phyloP scores from a whole-genome alignment of 2,888 invertebrate species.

The Drosophila birchii region DNA sequence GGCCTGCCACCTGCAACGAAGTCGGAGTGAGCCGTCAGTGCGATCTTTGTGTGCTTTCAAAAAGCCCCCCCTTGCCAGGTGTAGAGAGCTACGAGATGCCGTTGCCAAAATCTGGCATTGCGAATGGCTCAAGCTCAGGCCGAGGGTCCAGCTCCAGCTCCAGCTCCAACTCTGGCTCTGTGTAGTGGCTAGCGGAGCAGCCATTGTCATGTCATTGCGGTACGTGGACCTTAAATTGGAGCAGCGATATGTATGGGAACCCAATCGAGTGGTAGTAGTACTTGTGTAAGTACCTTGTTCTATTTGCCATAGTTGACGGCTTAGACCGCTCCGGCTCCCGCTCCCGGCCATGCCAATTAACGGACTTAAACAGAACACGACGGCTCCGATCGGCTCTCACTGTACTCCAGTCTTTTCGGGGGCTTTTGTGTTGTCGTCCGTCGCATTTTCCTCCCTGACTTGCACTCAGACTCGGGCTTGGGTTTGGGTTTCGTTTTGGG shows the following conservation, averaged over 20 bases:
- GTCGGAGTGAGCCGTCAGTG: conserved; percentile 5
- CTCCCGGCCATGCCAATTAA: conserved; percentile 63
- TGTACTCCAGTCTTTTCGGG: conserved; percentile 58
- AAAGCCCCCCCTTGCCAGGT: background rate
- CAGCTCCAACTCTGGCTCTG: background rate
- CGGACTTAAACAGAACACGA: conserved; percentile 64
- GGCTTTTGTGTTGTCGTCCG: conserved; percentile 38
- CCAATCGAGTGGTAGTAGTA: conserved; percentile 29
- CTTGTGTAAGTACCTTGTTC: conserved; percentile 23
- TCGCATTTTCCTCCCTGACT: conserved; percentile 40
- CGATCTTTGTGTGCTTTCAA: conserved; percentile 14
- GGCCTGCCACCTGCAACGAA: conserved; percentile 8
- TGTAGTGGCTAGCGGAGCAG: conserved; percentile 4
- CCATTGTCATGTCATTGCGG: conserved; percentile 15
- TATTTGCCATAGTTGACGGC: conserved; percentile 52
- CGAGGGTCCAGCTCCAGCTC: background rate
- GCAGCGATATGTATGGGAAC: conserved; percentile 29
- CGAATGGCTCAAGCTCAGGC: background rate
- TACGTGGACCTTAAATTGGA: conserved; percentile 30
- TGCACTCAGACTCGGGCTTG: conserved; percentile 15
- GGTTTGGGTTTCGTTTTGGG: conserved; percentile 18
- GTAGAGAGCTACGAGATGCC: background rate
- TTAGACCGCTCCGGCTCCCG: conserved; percentile 37
- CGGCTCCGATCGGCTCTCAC: conserved; percentile 46
- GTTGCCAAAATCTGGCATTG: conserved; percentile 16